These are phyloP conservation scores for Amphimedon queenslandica DNA, from an alignment of 37 sponge, comb jelly and placozoan species.

Conservation along the genomic window DNA sequence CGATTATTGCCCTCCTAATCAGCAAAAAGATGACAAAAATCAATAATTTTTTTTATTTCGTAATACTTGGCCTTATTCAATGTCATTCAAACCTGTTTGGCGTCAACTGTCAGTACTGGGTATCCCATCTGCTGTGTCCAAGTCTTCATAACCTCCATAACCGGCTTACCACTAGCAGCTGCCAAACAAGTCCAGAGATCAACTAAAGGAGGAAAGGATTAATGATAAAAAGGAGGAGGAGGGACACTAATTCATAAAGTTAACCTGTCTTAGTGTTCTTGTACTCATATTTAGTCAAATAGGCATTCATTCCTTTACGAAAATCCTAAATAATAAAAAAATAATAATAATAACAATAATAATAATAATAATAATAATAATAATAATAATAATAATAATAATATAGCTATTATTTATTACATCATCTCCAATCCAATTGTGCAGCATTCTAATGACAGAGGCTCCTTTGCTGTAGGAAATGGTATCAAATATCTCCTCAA, in stretches of 20 bases:
- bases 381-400: too few species aligned
- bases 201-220: constrained; percentile 12
- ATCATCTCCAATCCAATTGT: constrained; percentile 88
- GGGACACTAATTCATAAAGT: background rate
- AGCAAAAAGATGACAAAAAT: background rate
- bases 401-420: too few species aligned
- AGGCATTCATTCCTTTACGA: constrained; percentile 73
- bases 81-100: constrained; percentile 48
- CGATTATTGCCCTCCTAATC: constrained; percentile 53
- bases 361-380: too few species aligned
- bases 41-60: background rate
- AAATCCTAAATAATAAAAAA: constrained; percentile 53
- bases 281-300: constrained; percentile 65
- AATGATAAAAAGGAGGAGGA: background rate
- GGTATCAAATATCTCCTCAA: constrained; percentile 97
- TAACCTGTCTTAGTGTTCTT: constrained; percentile 75
- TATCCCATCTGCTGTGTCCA: constrained; percentile 96
- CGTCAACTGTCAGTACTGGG: constrained; percentile 78
- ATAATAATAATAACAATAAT: background rate
- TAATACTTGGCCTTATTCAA: too few species aligned
- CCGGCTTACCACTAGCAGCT: constrained; percentile 67
- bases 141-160: constrained; percentile 81
- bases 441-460: constrained; percentile 86
- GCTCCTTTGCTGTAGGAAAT: constrained; percentile 96
- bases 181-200: constrained; percentile 75